Conservation (phyloP, 2,113 vertebrate genomes). For the Phaethornis superciliosus region DNA sequence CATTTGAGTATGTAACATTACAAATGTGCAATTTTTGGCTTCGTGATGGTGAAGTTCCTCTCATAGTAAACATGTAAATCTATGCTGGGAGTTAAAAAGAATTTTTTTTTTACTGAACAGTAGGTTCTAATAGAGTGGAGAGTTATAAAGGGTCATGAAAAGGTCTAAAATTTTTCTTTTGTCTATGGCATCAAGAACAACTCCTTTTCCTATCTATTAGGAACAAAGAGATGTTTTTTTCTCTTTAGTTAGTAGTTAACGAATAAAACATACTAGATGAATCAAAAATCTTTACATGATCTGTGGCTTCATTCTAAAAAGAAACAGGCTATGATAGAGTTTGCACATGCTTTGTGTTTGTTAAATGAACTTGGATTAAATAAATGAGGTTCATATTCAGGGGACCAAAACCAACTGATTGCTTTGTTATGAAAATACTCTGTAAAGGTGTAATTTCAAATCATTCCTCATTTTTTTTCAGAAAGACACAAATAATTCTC, state of each 20-base stretch:
- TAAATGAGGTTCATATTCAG: background rate
- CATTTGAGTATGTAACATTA: slow-evolving; percentile 11
- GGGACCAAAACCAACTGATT: background rate
- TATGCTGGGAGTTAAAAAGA: slow-evolving; percentile 25
- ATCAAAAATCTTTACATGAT: background rate
- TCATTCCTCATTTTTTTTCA: background rate
- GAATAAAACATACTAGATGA: background rate
- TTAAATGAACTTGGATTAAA: background rate
- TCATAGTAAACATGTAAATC: slow-evolving; percentile 20
- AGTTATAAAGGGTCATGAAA: background rate
- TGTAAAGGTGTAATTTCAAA: background rate
- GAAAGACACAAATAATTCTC: background rate
- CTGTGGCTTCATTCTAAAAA: background rate
- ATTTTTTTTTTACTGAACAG: background rate
- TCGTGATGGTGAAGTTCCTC: background rate
- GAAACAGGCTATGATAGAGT: background rate
- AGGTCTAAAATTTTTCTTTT: slow-evolving; percentile 17
- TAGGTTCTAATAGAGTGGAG: background rate
- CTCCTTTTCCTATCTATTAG: background rate
- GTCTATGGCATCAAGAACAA: background rate
- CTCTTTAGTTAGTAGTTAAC: background rate
- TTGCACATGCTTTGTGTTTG: background rate
- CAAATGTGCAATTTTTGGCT: slow-evolving; percentile 30
- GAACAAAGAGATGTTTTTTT: accelerated
- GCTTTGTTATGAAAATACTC: background rate